Conservation (phyloP, 1,140 invertebrate species). For the Tetragnatha versicolor region DNA sequence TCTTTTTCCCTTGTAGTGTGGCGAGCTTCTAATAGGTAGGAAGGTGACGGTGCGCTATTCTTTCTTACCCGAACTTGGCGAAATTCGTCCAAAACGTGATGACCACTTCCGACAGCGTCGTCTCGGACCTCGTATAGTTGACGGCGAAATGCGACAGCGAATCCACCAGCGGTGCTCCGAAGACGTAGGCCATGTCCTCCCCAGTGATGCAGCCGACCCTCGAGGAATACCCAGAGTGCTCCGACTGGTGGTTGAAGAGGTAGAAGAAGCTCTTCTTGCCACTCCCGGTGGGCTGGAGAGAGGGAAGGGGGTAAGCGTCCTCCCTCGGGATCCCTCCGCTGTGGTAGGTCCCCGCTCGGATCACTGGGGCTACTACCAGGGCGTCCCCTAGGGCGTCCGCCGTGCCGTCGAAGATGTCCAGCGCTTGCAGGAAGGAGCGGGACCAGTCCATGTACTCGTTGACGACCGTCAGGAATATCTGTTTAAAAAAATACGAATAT, state of each 20-base stretch:
- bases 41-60: too few relatives aligned
- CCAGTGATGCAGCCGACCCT: conserved; percentile 67
- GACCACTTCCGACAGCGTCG: conserved; percentile 86
- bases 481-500: not conserved
- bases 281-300: not conserved
- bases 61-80: conserved; percentile 88
- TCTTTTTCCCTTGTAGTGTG: too few relatives aligned
- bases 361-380: conserved; percentile 88
- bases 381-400: conserved; percentile 92
- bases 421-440: conserved; percentile 87
- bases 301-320: conserved; percentile 59
- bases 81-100: conserved; percentile 98
- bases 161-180: conserved; percentile 67
- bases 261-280: conserved; percentile 78
- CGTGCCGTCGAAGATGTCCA: conserved; percentile 90
- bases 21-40: too few relatives aligned
- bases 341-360: conserved; percentile 90
- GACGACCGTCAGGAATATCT: conserved; percentile 96
- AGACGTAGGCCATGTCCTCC: conserved; percentile 70
- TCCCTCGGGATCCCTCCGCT: conserved; percentile 65
- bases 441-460: conserved; percentile 99
- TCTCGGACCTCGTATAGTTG: conserved; percentile 90
- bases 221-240: conserved; percentile 78
- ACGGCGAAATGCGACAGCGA: conserved; percentile 58
- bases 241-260: conserved; percentile 94